These are phyloP conservation scores for Hucho hucho DNA, from an alignment of 2,113 vertebrate genomes.

Conservation along the genomic window DNA sequence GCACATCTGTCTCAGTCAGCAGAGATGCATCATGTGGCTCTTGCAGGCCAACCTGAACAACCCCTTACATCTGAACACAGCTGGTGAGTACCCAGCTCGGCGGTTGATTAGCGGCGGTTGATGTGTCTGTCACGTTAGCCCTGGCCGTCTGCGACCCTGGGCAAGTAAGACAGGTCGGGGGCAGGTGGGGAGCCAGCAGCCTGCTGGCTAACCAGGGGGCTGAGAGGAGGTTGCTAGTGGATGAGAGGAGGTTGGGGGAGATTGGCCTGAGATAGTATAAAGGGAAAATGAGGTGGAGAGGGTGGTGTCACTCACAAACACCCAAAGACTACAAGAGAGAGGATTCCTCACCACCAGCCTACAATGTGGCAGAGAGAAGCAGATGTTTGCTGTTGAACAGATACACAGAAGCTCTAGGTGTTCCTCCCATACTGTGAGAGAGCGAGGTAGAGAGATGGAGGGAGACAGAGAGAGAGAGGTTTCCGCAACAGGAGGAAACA, in stretches of 20 bases:
- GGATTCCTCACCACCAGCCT: conserved; percentile 11
- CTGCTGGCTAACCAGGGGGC: conserved; percentile 31
- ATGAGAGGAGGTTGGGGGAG: conserved; percentile 3
- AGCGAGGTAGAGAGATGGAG: neutral
- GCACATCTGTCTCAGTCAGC: conserved; percentile 5
- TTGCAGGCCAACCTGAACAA: conserved; percentile 25
- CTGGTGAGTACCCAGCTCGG: conserved; percentile 47
- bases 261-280: neutral
- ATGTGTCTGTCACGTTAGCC: conserved; percentile 64
- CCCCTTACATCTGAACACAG: conserved; percentile 61
- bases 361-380: conserved; percentile 38
- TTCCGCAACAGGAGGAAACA: neutral
- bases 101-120: conserved; percentile 55
- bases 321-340: conserved; percentile 34
- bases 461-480: neutral
- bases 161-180: too few relatives aligned
- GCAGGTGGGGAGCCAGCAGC: conserved; percentile 28
- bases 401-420: conserved; percentile 24
- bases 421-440: neutral
- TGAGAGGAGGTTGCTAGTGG: neutral
- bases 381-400: conserved; percentile 57
- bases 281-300: conserved; percentile 47
- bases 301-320: conserved; percentile 14
- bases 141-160: conserved; percentile 47
- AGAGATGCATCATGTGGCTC: conserved; percentile 6